A percentile compares a stretch with the other conserved stretches of the same genome.
Evolutionary conservation across 2,797 vertebrate species (phyloP).

Genomic region (Pseudochromis fuscus): DNA sequence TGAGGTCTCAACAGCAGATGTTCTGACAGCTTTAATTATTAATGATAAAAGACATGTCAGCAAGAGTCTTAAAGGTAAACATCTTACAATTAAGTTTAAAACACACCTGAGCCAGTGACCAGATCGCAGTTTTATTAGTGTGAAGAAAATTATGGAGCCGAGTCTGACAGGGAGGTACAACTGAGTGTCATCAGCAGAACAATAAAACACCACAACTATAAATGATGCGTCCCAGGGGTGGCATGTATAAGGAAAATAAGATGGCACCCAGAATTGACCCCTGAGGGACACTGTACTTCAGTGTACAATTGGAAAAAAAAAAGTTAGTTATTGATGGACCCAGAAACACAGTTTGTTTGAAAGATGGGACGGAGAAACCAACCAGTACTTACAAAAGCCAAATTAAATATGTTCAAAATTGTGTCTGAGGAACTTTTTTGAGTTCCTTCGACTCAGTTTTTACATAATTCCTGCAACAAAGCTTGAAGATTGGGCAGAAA

Average conservation of each 20-base stretch:
- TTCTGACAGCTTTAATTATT: too few species aligned
- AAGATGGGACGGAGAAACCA: neutral
- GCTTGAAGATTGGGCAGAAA: neutral
- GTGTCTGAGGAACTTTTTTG: neutral
- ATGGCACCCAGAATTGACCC: conserved; percentile 1
- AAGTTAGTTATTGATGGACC: neutral
- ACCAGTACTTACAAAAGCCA: conserved; percentile 6
- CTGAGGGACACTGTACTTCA: neutral
- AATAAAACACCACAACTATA: neutral
- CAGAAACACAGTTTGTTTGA: conserved; percentile 4
- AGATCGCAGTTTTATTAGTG: too few species aligned
- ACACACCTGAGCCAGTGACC: neutral
- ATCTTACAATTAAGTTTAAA: neutral
- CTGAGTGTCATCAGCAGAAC: conserved; percentile 1
- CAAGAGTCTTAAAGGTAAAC: neutral
- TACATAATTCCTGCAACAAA: neutral
- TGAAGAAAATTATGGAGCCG: too few species aligned
- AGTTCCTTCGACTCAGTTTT: neutral
- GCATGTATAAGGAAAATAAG: neutral
- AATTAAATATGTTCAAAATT: conserved; percentile 9
- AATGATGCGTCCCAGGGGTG: neutral
- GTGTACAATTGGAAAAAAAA: neutral
- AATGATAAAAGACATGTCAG: neutral
- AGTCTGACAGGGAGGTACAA: neutral
- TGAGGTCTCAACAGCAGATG: too few species aligned